Evolutionary conservation across 2,113 vertebrate genomes (phyloP), one percentile per base, ranked within the genome.

Genomic region (Nematolebias whitei): DNA sequence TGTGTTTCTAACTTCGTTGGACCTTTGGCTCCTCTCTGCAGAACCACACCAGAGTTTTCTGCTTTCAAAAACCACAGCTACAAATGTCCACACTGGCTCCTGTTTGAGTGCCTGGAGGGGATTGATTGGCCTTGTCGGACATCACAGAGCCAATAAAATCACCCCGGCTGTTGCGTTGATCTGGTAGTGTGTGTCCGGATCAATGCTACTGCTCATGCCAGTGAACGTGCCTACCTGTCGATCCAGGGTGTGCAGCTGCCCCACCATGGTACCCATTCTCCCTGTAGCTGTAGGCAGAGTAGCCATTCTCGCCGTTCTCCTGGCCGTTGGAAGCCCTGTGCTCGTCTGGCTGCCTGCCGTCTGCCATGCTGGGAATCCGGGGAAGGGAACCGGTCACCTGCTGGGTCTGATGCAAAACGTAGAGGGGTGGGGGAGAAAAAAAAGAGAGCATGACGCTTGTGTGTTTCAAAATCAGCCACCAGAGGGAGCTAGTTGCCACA

Each of bases 241-340:
- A 38, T 16, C 68, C 80, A 14, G 86, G 76, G 39, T 84, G 86
- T 1, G 78, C 83, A 2, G 79, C 75, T 0, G 78, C 83, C 14
- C 71, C 87, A 0, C 83, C 85, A 3, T 89, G 84, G 72, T 78
- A 89, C 15, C 90, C 90, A 1, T 91, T 91, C 84, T 90, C 84
- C 67, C 76, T 74, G 75, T 89, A 85, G 78, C 85, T 68, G 71
- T 91, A 86, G 81, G 86, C 62, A 9, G 88, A 85, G 84, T 81
- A 87, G 59, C 87, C 88, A 9, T 91, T 91, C 70, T 91, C 78
- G 24, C 85, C 80, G 13, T 90, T 83, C 68, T 91, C 83, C 38
- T 83, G 86, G 71, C 88, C 87, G 18, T 90, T 89, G 18, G 87
- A 62, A 69, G 85, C 24, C 87, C 85, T 88, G 87, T 77, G 88